Evolutionary conservation across 2,797 vertebrate species (phyloP), one percentile per base, ranked within the genome.

Genomic region (Lithobates pipiens): DNA sequence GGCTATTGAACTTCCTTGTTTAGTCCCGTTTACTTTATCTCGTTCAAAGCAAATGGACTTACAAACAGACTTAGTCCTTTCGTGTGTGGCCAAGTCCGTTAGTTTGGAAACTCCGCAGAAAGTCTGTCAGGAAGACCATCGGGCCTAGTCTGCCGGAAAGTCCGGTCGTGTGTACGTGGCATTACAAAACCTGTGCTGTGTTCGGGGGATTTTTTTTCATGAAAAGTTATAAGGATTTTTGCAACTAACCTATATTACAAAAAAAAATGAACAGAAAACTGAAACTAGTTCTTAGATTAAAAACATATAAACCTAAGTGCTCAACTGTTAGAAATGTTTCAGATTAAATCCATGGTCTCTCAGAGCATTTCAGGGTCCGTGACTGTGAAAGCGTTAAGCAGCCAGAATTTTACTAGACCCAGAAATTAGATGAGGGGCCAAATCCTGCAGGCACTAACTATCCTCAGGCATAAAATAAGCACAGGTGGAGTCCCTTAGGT

Each of bases 401-500:
- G 69, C 68, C 79, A 10, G 10, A n/a, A 54, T 3, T 70, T n/a
- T 25, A 46, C 8, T 25, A 42, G 13, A 44, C 13, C 61, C 72
- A 76, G 18, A n/a, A 39, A 27, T 75, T 5, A 44, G 16, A 50
- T 39, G 39, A 42, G 34, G 23, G 36, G 70, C 80, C 75, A 78
- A 69, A 23, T 61, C 69, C 81, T 42, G 74, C 70, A 69, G 76
- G n/a, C 70, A 69, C 42, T 75, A 21, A 69, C 69, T 50, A 42
- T 74, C 68, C 63, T 1, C 23, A 81, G 88, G 72, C 85, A 44
- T 44, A 76, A 88, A 89, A 89, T 89, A 88, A n/a, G 29, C 89
- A 91, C 90, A 89, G 88, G 91, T 91, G 88, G 89, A 85, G 89
- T 69, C 88, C 88, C 88, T 1, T 75, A 10, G 4, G 86, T 46